Evolutionary conservation across 1,140 invertebrate species (phyloP), one percentile per base, ranked within the genome.

Genomic region (Cherax destructor): DNA sequence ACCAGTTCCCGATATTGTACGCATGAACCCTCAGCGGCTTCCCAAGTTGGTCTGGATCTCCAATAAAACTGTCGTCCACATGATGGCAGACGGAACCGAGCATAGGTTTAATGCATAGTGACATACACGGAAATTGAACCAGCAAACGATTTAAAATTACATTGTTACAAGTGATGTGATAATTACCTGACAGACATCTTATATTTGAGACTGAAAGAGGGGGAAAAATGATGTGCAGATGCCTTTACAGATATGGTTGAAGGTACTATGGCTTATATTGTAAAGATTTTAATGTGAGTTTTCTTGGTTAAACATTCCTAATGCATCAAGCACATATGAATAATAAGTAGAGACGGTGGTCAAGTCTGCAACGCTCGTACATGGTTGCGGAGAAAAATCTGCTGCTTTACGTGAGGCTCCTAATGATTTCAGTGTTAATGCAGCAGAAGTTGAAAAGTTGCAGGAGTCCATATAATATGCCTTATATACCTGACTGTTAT

Each of bases 41-140:
- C 98, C 98, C 30, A 96, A 97, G 80, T 95, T 99, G 13, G 97
- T 98, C 6, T 99, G 98, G 98, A 98, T 98, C 56, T 98, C 97
- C 92, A 97, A 97, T 94, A 96, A 98, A 80, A 97, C 97, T n/a
- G 97, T 99, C 9, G 98, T 97, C 0, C 95, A 99, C 7, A 98
- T 99, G 97, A 95, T 99, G 91, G 97, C 98, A 11, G 98, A 99
- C 94, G 98, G 98, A 21, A 97, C 97, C 0, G 98, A 99, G 95
- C 98, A 97, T 56, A 95, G 97, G 76, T 98, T 98, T 94, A 98
- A 98, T 94, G 97, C 98, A 88, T 98, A 97, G 65, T 84, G 59
- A 49, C 30, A 47, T 83, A n/a, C 1, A 49, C 21, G 41, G 47
- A 21, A 24, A 18, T 24, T 69, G 50, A 84, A 41, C 49, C 11